Percentiles rank a stretch among this genome's conserved stretches.
Evolutionary conservation across 2,888 invertebrate genomes (phyloP).

Genomic region (Leptopilina myrica): DNA sequence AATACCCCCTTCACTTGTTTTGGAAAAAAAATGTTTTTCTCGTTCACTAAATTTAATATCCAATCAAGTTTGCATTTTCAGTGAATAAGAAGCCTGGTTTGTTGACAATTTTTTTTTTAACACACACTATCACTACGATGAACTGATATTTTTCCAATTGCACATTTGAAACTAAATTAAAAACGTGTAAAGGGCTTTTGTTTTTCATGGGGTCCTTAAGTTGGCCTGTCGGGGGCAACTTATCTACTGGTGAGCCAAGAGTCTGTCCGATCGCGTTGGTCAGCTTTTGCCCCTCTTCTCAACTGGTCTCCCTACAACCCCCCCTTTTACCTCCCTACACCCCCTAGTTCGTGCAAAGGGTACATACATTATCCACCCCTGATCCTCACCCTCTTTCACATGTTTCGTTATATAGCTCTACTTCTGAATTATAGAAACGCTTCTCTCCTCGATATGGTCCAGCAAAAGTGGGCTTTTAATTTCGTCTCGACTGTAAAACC

Average conservation of each 20-base stretch:
- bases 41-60: no score
- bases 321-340: conserved; percentile 54
- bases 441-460: conserved; percentile 53
- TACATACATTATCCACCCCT: conserved; percentile 75
- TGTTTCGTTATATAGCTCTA: conserved; percentile 59
- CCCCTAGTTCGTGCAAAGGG: conserved; percentile 63
- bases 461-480: conserved; percentile 65
- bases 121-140: no score
- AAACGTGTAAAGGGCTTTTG: background rate
- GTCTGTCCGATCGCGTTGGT: conserved; percentile 70
- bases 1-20: background rate
- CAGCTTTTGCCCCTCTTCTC: conserved; percentile 70
- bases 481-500: conserved; percentile 56
- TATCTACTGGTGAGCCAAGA: conserved; percentile 71
- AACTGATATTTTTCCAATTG: no score
- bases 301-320: conserved; percentile 60
- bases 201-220: conserved; percentile 53
- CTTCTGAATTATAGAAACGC: conserved; percentile 73
- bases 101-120: no score
- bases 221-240: conserved; percentile 72
- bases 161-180: background rate
- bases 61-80: no score
- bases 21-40: no score
- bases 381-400: conserved; percentile 64
- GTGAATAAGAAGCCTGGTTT: no score